Percentiles rank a stretch among this genome's conserved stretches.
Evolutionary conservation across 35 echinoderm and acorn worm species (phyloP).

Genomic region (Ptychodera flava): DNA sequence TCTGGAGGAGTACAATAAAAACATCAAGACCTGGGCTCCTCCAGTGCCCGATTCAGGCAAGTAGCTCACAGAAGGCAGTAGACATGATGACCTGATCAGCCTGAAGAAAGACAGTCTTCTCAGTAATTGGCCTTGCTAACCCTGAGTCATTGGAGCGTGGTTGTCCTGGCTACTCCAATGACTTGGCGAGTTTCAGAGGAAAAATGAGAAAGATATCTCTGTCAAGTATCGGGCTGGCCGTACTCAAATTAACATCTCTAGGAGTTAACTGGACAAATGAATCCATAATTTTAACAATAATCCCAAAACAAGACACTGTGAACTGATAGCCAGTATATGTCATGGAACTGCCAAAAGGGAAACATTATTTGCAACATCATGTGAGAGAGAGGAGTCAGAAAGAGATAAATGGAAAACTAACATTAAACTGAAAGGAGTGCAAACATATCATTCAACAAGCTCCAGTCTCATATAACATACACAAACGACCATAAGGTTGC

Average conservation of each 20-base stretch:
- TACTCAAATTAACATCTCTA: not conserved
- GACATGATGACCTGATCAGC: not conserved
- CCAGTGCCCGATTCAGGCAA: not conserved
- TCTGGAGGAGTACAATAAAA: not conserved
- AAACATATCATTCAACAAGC: no score
- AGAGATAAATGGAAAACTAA: not conserved
- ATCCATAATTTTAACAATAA: not conserved
- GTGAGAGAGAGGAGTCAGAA: not conserved
- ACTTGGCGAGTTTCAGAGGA: no score
- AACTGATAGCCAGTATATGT: not conserved
- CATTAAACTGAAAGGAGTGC: not conserved
- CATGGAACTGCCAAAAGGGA: not conserved
- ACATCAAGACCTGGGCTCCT: not conserved
- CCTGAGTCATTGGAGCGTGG: not conserved
- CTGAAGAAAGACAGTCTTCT: not conserved
- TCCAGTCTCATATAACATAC: no score
- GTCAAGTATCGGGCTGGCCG: not conserved
- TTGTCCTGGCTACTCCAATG: not conserved
- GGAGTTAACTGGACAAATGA: not conserved
- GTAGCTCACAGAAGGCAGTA: not conserved
- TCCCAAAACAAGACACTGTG: not conserved
- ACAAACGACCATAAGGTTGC: no score
- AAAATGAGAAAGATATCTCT: not conserved
- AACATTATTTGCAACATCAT: not conserved
- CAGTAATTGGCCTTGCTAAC: not conserved